phyloP scores from a whole-genome alignment of 1,140 invertebrate species.

The Drosophila prosaltans region DNA sequence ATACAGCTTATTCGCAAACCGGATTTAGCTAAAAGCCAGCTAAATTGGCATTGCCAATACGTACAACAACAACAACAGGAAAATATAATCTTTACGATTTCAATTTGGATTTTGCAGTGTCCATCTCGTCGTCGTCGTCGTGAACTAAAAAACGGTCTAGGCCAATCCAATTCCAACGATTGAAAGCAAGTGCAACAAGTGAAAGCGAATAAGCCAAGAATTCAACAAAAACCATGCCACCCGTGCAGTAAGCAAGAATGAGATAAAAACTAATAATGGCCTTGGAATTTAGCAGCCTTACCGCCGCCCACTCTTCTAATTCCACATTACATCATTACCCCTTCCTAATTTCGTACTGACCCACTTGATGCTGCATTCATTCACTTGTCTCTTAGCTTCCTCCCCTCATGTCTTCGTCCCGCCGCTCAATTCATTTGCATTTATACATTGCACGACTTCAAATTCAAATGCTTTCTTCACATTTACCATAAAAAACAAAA shows the following conservation, averaged over 20 bases:
- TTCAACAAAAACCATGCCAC: slow-evolving; percentile 56
- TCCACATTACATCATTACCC: slow-evolving; percentile 45
- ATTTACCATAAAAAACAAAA: background rate
- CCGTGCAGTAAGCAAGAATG: slow-evolving; percentile 69
- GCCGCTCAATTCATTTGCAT: background rate
- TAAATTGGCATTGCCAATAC: slow-evolving; percentile 8
- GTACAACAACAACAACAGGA: slow-evolving; percentile 26
- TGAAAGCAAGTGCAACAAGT: slow-evolving; percentile 66
- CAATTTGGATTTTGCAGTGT: slow-evolving; percentile 60
- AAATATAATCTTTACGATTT: slow-evolving; percentile 32
- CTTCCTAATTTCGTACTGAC: slow-evolving; percentile 31
- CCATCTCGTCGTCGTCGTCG: slow-evolving; percentile 34
- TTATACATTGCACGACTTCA: background rate
- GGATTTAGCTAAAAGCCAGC: slow-evolving; percentile 44
- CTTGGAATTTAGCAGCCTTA: slow-evolving; percentile 21
- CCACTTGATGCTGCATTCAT: slow-evolving; percentile 5
- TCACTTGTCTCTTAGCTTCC: slow-evolving; percentile 9
- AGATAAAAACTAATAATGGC: slow-evolving; percentile 32
- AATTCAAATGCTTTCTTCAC: slow-evolving; percentile 9
- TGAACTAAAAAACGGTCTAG: slow-evolving; percentile 48
- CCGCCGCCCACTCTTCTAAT: slow-evolving; percentile 15
- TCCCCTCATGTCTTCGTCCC: background rate
- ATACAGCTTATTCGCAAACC: slow-evolving; percentile 29
- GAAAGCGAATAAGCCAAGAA: slow-evolving; percentile 49
- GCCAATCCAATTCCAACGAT: slow-evolving; percentile 43